Base-by-base conservation (phyloP, 35 echinoderm and acorn worm species). In the Stichopus chloronotus region DNA sequence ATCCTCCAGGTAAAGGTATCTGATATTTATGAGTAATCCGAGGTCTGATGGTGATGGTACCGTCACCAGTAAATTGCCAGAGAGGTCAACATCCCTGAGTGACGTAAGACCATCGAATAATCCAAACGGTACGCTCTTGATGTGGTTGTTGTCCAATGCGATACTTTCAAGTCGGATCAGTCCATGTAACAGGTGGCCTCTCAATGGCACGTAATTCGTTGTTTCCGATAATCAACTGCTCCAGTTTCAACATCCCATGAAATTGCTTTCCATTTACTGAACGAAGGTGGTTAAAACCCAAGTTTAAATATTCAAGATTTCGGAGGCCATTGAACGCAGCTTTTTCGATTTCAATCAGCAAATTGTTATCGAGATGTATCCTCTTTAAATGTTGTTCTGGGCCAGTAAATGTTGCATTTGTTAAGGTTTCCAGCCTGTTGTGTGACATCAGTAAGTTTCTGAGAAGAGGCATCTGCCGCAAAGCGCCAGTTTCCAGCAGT, bases 311-410 rank as follows among this genome's bases (percentile, higher is more conserved):
- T 20, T 84, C 4, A 57, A 84, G 12, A n/a, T 58, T 84, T 19
- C 9, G 5, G 11, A 84, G 81, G n/a, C 81, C 81, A 84, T 0
- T 11, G 58, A 84, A 84, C 0, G 81, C 81, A 84, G 16, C 20
- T 84, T 84, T 10, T 57, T 58, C 54, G 22, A 84, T 57, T 6
- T 9, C 3, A 19, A 57, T 8, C 12, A 84, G n/a, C 7, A 4
- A 13, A 58, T 84, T 84, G 17, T 84, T 84, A 54, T 84, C 57
- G 16, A 84, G 12, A 84, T 57, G 22, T 57, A 58, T 52, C 58
- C 81, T 84, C 21, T 7, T 84, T 19, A 84, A 84, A 17, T 84
- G 55, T 54, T 4, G 4, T 84, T 58, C 81, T n/a, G 55, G 56
- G 9, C 16, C 56, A 17, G 24, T 16, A 84, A 84, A 84, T n/a